Percentiles rank a stretch among this genome's conserved stretches.
phyloP scores from a whole-genome alignment of 2,888 invertebrate species.

The Atethmia centrago region DNA sequence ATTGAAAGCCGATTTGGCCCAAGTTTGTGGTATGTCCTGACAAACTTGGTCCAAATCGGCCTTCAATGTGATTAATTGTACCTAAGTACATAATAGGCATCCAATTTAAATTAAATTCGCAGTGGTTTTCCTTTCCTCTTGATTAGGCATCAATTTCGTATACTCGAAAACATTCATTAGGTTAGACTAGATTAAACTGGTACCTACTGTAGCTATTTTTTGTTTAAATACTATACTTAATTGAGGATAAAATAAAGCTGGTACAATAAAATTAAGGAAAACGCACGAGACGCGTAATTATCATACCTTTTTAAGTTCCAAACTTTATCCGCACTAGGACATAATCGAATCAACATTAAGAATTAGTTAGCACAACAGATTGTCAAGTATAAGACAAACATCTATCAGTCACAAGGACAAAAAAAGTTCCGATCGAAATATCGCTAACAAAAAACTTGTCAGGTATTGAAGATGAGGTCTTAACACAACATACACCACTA shows the following conservation, averaged over 20 bases:
- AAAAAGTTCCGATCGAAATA: neutral
- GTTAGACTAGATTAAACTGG: neutral
- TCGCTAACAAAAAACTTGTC: neutral
- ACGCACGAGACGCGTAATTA: neutral
- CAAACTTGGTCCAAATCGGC: no score
- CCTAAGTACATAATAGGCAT: no score
- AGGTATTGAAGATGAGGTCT: no score
- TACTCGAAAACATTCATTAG: neutral
- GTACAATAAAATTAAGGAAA: slow-evolving; percentile 1
- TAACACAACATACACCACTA: neutral
- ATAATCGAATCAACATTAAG: no score
- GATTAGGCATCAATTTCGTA: neutral
- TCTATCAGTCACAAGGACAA: neutral
- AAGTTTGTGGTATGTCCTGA: no score
- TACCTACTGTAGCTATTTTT: neutral
- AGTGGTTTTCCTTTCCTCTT: neutral
- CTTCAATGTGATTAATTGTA: no score
- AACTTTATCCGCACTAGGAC: no score
- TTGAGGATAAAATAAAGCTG: slow-evolving; percentile 8
- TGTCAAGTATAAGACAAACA: neutral
- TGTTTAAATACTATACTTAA: neutral
- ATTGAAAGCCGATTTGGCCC: neutral
- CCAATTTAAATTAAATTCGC: neutral
- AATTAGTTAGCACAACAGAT: neutral
- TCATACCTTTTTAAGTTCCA: neutral